phyloP scores from a whole-genome alignment of 2,888 invertebrate species.

The Periphyllus acericola region DNA sequence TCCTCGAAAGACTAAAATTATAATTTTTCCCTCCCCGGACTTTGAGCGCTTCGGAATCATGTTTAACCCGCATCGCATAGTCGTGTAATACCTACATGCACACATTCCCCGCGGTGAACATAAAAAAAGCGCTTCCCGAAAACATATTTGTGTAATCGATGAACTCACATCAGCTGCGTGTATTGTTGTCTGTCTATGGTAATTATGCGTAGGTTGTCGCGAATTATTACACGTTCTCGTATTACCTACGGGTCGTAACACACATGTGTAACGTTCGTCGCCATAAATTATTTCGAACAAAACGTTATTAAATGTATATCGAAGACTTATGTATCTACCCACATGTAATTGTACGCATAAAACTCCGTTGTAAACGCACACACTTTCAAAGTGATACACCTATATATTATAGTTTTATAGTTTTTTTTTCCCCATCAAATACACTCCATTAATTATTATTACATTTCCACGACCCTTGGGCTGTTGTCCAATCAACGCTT shows the following conservation, averaged over 20 bases:
- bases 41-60: too few species aligned
- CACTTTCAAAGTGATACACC: background rate
- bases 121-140: too few species aligned
- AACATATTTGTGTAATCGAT: too few species aligned
- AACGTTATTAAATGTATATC: background rate
- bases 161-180: background rate
- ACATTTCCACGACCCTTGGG: background rate
- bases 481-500: background rate
- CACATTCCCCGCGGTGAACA: too few species aligned
- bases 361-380: background rate
- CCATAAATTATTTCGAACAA: background rate
- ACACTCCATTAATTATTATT: background rate
- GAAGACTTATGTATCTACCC: background rate
- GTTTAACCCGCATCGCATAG: too few species aligned
- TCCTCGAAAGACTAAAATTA: too few species aligned
- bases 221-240: background rate
- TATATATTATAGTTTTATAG: background rate
- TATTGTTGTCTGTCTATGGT: background rate
- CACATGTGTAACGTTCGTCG: background rate
- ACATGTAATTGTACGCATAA: background rate
- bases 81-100: too few species aligned
- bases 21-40: too few species aligned
- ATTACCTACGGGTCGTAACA: too few species aligned
- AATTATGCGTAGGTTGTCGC: background rate
- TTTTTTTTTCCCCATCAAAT: background rate